phyloP scores from a whole-genome alignment of 2,888 invertebrate species.

The Mesochorus sp. region DNA sequence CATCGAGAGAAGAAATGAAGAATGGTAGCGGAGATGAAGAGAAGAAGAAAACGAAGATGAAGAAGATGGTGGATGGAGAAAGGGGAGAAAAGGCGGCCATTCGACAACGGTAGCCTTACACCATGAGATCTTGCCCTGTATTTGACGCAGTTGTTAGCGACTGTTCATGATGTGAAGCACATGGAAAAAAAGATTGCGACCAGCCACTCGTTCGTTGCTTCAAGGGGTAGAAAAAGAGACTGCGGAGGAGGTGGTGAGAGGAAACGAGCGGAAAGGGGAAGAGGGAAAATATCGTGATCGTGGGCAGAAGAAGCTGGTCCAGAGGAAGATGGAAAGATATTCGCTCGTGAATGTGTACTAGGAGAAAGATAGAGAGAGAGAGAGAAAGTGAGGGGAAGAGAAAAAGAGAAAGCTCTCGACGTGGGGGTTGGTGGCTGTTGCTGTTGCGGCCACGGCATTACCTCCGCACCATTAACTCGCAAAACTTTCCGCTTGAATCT shows the following conservation, averaged over 20 bases:
- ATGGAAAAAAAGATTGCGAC: conserved; percentile 73
- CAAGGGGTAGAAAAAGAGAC: conserved; percentile 63
- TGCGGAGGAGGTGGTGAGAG: conserved; percentile 48
- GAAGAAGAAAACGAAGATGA: too few relatives aligned
- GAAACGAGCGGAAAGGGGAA: conserved; percentile 45
- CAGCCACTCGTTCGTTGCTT: conserved; percentile 65
- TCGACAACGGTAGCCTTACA: conserved; percentile 44
- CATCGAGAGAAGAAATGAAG: conserved; percentile 41
- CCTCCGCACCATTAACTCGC: conserved; percentile 81
- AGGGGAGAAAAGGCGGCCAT: conserved; percentile 38
- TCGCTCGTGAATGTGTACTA: conserved; percentile 49
- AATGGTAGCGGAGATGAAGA: conserved; percentile 23
- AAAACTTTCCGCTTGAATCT: conserved; percentile 82
- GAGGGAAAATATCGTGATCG: conserved; percentile 62
- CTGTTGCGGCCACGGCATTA: conserved; percentile 81
- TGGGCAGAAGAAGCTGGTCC: conserved; percentile 59
- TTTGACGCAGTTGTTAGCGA: conserved; percentile 76
- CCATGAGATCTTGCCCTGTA: conserved; percentile 65
- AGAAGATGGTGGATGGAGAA: conserved; percentile 14
- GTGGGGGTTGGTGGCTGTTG: conserved; percentile 75
- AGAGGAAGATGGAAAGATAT: conserved; percentile 62
- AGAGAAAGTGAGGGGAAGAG: conserved; percentile 52
- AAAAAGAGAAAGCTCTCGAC: conserved; percentile 60
- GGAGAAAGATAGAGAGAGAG: conserved; percentile 45
- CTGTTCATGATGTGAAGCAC: conserved; percentile 72